phyloP scores from a whole-genome alignment of 2,888 invertebrate genomes.

The Apotomis betuletana region DNA sequence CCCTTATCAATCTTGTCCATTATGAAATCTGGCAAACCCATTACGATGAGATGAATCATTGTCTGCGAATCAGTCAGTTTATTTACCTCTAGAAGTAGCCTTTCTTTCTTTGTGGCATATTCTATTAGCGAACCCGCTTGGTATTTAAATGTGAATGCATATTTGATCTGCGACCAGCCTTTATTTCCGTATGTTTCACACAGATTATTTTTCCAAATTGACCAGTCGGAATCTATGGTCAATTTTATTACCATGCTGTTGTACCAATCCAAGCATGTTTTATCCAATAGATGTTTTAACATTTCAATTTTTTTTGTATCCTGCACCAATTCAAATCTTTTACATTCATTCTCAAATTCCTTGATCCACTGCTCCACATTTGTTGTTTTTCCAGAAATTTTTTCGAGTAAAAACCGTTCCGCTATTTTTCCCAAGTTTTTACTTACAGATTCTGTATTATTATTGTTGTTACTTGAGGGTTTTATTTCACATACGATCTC shows the following conservation, averaged over 20 bases:
- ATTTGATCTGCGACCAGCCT: slow-evolving; percentile 23
- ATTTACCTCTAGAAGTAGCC: slow-evolving; percentile 5
- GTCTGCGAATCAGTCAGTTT: slow-evolving; percentile 40
- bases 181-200: slow-evolving; percentile 37
- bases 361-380: background rate
- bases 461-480: background rate
- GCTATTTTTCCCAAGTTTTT: too few relatives aligned
- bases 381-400: too few relatives aligned
- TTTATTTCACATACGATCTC: slow-evolving; percentile 1
- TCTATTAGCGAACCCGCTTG: slow-evolving; percentile 35
- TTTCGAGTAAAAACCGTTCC: too few relatives aligned
- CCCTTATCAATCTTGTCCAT: slow-evolving; percentile 41
- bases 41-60: slow-evolving; percentile 41
- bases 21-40: slow-evolving; percentile 1
- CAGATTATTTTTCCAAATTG: slow-evolving; percentile 32
- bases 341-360: slow-evolving; percentile 43
- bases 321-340: slow-evolving; percentile 29
- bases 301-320: slow-evolving; percentile 5
- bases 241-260: slow-evolving; percentile 40
- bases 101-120: slow-evolving; percentile 41
- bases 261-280: slow-evolving; percentile 39
- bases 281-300: background rate
- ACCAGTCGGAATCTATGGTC: background rate
- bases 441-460: background rate
- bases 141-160: slow-evolving; percentile 42